These are phyloP conservation scores for Agraylea sexmaculata DNA, from an alignment of 1,140 invertebrate genomes.

Conservation along the genomic window DNA sequence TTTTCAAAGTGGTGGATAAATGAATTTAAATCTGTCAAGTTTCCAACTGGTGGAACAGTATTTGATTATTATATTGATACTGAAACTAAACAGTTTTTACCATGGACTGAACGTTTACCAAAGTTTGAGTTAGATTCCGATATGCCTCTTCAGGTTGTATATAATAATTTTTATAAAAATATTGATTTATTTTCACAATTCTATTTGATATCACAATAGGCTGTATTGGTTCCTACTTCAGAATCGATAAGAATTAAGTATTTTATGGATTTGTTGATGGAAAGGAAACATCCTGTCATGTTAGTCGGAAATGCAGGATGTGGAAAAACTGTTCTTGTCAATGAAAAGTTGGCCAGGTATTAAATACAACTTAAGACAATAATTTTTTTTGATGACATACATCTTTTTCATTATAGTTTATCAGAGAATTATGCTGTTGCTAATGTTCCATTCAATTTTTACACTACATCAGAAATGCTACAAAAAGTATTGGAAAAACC, in stretches of 20 bases:
- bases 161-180: conserved; percentile 5
- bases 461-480: conserved; percentile 92
- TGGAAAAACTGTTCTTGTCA: conserved; percentile 81
- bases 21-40: conserved; percentile 92
- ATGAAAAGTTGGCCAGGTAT: conserved; percentile 66
- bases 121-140: conserved; percentile 89
- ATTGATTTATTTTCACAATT: conserved; percentile 2
- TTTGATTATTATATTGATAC: conserved; percentile 92
- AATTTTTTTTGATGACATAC: conserved; percentile 6
- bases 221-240: conserved; percentile 82
- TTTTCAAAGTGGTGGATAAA: conserved; percentile 97
- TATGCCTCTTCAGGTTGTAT: conserved; percentile 69
- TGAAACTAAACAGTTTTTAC: conserved; percentile 79
- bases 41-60: conserved; percentile 80
- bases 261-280: conserved; percentile 84
- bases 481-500: conserved; percentile 91
- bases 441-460: conserved; percentile 94
- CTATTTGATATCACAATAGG: conserved; percentile 38
- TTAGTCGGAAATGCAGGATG: conserved; percentile 83
- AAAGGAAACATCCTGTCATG: conserved; percentile 83
- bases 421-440: conserved; percentile 80
- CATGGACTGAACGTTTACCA: conserved; percentile 79
- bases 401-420: conserved; percentile 35
- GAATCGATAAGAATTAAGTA: conserved; percentile 84
- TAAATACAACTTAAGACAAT: conserved; percentile 2